Evolutionary conservation across 2,888 invertebrate genomes (phyloP), one percentile per base, ranked within the genome.

Genomic region (Asteroscopus sphinx): DNA sequence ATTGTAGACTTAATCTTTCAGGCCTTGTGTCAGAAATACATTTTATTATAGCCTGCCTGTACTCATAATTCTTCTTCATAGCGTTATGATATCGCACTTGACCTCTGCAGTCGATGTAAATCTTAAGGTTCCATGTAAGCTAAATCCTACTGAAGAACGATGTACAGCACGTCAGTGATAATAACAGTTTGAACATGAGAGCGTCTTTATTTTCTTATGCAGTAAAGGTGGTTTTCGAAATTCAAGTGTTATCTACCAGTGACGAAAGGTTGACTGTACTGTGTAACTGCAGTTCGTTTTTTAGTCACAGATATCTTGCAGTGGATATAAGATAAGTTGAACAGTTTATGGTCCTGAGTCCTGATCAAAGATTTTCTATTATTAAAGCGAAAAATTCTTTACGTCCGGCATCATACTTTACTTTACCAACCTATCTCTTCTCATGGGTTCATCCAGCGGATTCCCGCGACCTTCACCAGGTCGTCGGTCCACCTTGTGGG

Each of bases 1-100:
- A n/a, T 42, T 39, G 32, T 32, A n/a, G 55, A 60, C 65, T 47
- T 67, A 70, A 66, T 67, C n/a, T n/a, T 68, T 74, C 74, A 77
- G 68, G 56, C 63, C 46, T 46, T 7, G 52, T 39, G 77, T 62
- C 75, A 64, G 71, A 68, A 67, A 68, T 71, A 59, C 66, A 69
- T 70, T 68, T 67, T 76, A 72, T 78, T 78, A 63, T 65, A 54
- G 68, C 63, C 59, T 47, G 51, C 46, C 59, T 66, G 74, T 71
- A 63, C 54, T 63, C 76, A 82, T 87, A 84, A 78, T 80, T 86
- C 80, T 79, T 76, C 55, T 56, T 59, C 63, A 60, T 68, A 63
- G 58, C 62, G 68, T 75, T 73, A 80, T 71, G 73, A 60, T 54
- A 57, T 61, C 60, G 59, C 67, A 68, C 68, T 80, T 81, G 79